Base-by-base conservation (phyloP, 2,888 invertebrate genomes). In the Platerodrilus igneus region DNA sequence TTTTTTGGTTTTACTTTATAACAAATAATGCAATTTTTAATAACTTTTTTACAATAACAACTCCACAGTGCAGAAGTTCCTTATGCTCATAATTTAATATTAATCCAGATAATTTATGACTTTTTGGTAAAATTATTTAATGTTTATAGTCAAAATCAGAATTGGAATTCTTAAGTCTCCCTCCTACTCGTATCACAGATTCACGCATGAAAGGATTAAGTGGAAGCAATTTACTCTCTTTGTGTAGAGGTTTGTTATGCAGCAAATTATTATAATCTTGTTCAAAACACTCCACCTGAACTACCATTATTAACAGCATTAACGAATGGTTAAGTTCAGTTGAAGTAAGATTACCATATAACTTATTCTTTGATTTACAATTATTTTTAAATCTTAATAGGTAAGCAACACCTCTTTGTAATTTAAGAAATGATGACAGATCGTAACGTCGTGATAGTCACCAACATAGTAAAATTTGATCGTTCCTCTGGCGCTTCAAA, bases 161-260 rank as follows among this genome's bases (percentile, higher is more conserved):
- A n/a, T n/a, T n/a, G n/a, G n/a, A n/a, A n/a, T n/a, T n/a, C n/a
- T n/a, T n/a, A n/a, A n/a, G n/a, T n/a, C n/a, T n/a, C n/a, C n/a
- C n/a, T n/a, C n/a, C n/a, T n/a, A n/a, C n/a, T n/a, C n/a, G n/a
- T n/a, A n/a, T n/a, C n/a, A n/a, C n/a, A n/a, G n/a, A n/a, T n/a
- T n/a, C n/a, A n/a, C n/a, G n/a, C n/a, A 51, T 17, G 35, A 49
- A 47, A 6, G 45, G 47, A 30, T 36, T 29, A 4, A 38, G 20
- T 8, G 26, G 20, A n/a, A 42, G 14, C 5, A 41, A 18, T 9
- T 25, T 17, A 32, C 37, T 38, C 22, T 38, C 35, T 1, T 29
- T 30, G 18, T 16, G 23, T 19, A 35, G 19, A 15, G 3, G 11
- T 7, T 20, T 15, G 3, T 26, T 27, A 28, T 21, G 27, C 8